Evolutionary conservation across 1,140 invertebrate species (phyloP).

Genomic region (Trissolcus basalis): DNA sequence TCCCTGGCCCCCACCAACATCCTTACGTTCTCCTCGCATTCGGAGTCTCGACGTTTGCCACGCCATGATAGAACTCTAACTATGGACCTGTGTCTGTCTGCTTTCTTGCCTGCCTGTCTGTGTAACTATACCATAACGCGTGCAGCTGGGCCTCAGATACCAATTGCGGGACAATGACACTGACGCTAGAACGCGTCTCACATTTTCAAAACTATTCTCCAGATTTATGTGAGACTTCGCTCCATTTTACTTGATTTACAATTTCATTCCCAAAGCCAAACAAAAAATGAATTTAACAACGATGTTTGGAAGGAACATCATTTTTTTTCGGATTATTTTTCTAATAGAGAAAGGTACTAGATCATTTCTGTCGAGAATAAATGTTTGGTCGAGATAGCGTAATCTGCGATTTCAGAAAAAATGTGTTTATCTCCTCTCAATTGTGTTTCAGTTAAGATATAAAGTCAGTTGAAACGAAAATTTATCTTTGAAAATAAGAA

Average conservation of each 20-base stretch:
- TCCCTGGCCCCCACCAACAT: constrained; percentile 22
- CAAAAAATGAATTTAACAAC: too few species aligned
- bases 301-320: too few species aligned
- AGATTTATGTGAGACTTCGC: background rate
- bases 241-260: background rate
- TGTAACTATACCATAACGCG: constrained; percentile 64
- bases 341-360: too few species aligned
- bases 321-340: too few species aligned
- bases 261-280: background rate
- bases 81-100: constrained; percentile 42
- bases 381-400: too few species aligned
- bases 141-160: constrained; percentile 60
- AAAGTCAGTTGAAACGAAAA: too few species aligned
- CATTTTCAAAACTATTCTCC: background rate
- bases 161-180: constrained; percentile 69
- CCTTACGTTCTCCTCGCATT: constrained; percentile 30
- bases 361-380: too few species aligned
- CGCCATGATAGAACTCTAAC: constrained; percentile 12
- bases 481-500: too few species aligned
- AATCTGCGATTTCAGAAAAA: too few species aligned
- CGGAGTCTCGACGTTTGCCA: constrained; percentile 22
- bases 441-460: too few species aligned
- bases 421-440: too few species aligned
- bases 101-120: constrained; percentile 43
- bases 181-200: constrained; percentile 32